Conservation (phyloP, 35 echinoderm and acorn worm genomes). For the Eucidaris tribuloides region DNA sequence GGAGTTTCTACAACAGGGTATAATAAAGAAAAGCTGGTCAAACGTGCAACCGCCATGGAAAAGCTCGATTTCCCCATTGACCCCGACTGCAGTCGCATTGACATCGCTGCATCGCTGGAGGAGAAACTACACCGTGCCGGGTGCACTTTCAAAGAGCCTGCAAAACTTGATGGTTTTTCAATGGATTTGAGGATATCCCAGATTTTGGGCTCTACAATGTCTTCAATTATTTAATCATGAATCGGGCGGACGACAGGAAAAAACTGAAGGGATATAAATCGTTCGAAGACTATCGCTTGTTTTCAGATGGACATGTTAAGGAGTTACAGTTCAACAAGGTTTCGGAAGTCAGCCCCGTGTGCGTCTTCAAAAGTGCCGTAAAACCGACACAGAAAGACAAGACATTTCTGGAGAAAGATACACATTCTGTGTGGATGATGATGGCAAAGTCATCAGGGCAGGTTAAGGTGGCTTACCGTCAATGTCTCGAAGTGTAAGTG, state of each 20-base stretch:
- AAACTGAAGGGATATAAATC: neutral
- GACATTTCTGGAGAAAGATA: too few relatives aligned
- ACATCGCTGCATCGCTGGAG: neutral
- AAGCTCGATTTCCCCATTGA: neutral
- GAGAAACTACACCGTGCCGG: neutral
- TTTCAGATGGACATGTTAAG: too few relatives aligned
- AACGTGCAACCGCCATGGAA: neutral
- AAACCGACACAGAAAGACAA: too few relatives aligned
- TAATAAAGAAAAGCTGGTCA: neutral
- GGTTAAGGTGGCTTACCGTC: too few relatives aligned
- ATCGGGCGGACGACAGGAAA: neutral
- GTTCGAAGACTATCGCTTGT: neutral
- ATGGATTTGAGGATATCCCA: neutral
- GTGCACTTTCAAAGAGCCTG: neutral
- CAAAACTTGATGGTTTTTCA: neutral
- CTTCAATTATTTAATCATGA: constrained; percentile 4
- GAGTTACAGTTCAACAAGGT: too few relatives aligned
- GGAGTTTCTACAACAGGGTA: neutral
- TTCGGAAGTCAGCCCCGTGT: too few relatives aligned
- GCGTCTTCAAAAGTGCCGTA: too few relatives aligned
- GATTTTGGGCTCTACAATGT: neutral
- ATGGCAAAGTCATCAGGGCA: too few relatives aligned
- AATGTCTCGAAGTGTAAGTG: too few relatives aligned
- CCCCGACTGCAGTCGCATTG: neutral
- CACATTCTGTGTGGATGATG: too few relatives aligned